Evolutionary conservation across 1,140 invertebrate genomes (phyloP), one percentile per base, ranked within the genome.

Genomic region (Trichonephila inaurata): DNA sequence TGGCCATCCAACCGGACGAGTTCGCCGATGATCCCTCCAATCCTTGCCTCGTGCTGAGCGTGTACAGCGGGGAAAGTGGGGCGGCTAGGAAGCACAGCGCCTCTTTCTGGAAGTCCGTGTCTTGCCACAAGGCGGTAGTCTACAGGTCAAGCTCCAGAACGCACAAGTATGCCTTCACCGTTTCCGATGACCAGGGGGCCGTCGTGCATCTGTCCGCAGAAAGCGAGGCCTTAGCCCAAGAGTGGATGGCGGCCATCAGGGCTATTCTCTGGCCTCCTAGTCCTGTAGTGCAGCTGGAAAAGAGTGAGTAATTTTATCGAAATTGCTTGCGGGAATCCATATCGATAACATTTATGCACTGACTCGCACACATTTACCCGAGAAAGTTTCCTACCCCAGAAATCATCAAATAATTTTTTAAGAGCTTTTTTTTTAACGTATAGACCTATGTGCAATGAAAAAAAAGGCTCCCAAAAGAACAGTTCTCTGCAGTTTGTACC

Each of bases 231-330:
- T 24, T 66, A 6, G 86, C 87, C 40, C 94, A 95, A 60, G 89
- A 93, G 24, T 95, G 94, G 94, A 95, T 95, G 94, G 91, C 93
- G 0, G 88, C 90, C 28, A 82, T 94, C 8, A 89, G 94, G 24
- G 83, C 86, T 0, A 44, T 87, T 16, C 87, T 95, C 7, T 95
- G 94, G 94, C 94, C 94, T 4, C 93, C 93, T 0, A 93, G 89
- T 64, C 93, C 94, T 0, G 61, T 94, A 1, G 44, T 94, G 19
- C 91, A 95, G 88, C 66, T 95, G 21, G 94, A 95, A 66, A 94
- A 86, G 44, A 85, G 94, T 95, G 72, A 94, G 89, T 89, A 83
- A 18, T 10, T n/a, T 51, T 51, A 51, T 51, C 51, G 10, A 51
- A 51, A 51, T 51, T 51, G 10, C 51, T 5, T 10, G 51, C 4